Percentiles rank a stretch among this genome's conserved stretches.
phyloP scores from a whole-genome alignment of 2,888 invertebrate species.

The Lottia gigantea region DNA sequence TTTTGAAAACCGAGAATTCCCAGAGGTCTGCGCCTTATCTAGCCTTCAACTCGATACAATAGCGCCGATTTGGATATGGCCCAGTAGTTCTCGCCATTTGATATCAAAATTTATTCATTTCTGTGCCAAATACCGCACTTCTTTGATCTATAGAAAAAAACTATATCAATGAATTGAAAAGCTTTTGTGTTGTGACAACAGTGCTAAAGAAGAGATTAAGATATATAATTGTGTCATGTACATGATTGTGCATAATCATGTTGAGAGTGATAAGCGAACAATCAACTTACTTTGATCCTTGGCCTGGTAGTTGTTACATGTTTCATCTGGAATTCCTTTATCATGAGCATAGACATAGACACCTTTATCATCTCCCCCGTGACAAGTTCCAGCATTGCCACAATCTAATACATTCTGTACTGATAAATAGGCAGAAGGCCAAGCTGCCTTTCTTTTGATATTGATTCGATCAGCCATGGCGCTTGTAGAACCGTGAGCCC shows the following conservation, averaged over 20 bases:
- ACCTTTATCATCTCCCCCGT: constrained; percentile 56
- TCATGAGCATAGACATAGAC: constrained; percentile 69
- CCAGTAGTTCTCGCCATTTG: no score
- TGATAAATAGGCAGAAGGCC: constrained; percentile 70
- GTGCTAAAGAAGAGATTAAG: not conserved
- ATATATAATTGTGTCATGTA: not conserved
- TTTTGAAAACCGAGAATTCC: no score
- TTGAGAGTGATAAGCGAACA: not conserved
- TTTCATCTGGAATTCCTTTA: constrained; percentile 70
- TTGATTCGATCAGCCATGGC: constrained; percentile 70
- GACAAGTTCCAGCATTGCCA: constrained; percentile 67
- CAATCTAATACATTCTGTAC: constrained; percentile 70
- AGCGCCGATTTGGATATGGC: no score
- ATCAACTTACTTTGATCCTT: constrained; percentile 66
- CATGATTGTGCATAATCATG: no score
- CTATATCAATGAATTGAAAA: not conserved
- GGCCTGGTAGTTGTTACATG: constrained; percentile 71
- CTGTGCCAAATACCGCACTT: not conserved
- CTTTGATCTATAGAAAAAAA: not conserved
- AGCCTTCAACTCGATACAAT: no score
- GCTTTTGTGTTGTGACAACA: not conserved
- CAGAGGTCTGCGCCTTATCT: no score
- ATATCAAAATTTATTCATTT: no score
- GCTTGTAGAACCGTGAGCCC: constrained; percentile 70
- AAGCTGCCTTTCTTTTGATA: constrained; percentile 68